Conservation (phyloP, 1,140 invertebrate species). For the Aphelenchoides besseyi region DNA sequence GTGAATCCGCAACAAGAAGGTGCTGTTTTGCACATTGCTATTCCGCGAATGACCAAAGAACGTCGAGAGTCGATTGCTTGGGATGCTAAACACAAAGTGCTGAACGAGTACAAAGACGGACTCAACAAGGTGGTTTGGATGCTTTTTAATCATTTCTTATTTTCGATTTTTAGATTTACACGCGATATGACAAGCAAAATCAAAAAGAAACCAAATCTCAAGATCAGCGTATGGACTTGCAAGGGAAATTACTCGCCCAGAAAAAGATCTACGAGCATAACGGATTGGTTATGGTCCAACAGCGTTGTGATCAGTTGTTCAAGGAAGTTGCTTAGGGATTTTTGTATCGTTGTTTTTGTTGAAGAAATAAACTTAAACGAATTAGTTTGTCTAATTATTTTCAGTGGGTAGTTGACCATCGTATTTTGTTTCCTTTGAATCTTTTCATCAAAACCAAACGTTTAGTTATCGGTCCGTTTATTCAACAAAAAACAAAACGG, state of each 20-base stretch:
- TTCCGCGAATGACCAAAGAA: constrained; percentile 53
- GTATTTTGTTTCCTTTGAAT: no score
- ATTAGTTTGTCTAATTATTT: no score
- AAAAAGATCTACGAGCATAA: constrained; percentile 14
- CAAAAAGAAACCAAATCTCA: constrained; percentile 29
- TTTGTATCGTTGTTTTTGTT: no score
- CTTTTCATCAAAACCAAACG: no score
- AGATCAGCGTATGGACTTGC: constrained; percentile 22
- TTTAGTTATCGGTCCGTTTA: no score
- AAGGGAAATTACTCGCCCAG: background rate
- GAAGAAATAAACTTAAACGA: no score
- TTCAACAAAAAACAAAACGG: no score
- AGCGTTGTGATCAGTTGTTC: constrained; percentile 30
- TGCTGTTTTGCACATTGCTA: constrained; percentile 42
- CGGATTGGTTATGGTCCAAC: constrained; percentile 30
- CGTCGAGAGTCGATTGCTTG: constrained; percentile 42
- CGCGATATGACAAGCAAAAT: constrained; percentile 33
- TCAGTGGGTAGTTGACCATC: no score
- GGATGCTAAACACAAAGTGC: constrained; percentile 35
- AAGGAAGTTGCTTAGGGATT: constrained; percentile 40
- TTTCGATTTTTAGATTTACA: constrained; percentile 37
- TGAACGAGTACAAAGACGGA: constrained; percentile 53
- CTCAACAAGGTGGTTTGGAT: constrained; percentile 40
- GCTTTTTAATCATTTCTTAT: constrained; percentile 16
- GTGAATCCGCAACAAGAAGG: constrained; percentile 58